Conservation (phyloP, 2,888 invertebrate species). For the Platycheirus rosarum region DNA sequence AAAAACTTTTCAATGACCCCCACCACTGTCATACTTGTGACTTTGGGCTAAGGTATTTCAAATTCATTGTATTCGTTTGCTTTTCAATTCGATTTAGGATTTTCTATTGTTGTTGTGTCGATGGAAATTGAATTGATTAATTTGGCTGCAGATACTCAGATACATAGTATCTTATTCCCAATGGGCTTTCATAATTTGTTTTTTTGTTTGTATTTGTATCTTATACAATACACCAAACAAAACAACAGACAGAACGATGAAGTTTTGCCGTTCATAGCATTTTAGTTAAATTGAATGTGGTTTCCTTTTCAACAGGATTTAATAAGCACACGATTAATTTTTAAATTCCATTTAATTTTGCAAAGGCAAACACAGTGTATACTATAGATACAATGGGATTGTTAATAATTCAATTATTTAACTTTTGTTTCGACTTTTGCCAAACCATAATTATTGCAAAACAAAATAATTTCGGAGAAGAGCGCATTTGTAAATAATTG, state of each 20-base stretch:
- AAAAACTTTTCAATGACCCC: constrained; percentile 23
- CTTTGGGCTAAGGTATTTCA: neutral
- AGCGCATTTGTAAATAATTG: neutral
- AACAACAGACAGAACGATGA: no score
- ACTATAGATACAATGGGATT: neutral
- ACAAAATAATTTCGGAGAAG: neutral
- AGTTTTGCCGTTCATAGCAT: neutral
- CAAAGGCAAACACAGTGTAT: neutral
- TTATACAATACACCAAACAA: neutral
- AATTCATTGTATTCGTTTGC: neutral
- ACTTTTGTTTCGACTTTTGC: neutral
- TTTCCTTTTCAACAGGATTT: neutral
- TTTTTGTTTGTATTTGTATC: neutral
- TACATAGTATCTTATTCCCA: neutral
- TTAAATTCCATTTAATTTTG: constrained; percentile 41
- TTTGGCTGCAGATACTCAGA: neutral
- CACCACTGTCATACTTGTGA: neutral
- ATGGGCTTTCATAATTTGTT: neutral
- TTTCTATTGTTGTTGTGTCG: constrained; percentile 23
- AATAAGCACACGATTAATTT: constrained; percentile 20
- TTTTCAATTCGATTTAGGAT: neutral
- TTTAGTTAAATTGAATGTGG: neutral
- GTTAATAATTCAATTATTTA: constrained; percentile 30
- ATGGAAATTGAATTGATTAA: constrained; percentile 43
- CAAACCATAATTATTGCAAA: neutral